Conservation (phyloP, 2,113 vertebrate genomes). For the Siniperca knerii region DNA sequence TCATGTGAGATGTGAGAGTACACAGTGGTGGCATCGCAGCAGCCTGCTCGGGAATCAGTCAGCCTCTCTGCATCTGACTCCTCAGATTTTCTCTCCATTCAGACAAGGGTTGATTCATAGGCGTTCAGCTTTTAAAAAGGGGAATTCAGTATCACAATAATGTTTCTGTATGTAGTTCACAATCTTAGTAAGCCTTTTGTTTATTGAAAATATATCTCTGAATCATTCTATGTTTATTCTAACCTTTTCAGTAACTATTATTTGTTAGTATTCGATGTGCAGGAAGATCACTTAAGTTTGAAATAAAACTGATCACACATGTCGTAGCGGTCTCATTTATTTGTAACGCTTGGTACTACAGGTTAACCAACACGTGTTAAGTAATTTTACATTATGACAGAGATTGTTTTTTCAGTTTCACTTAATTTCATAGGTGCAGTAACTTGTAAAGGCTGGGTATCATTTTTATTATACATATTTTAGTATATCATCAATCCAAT, state of each 20-base stretch:
- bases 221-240: background rate
- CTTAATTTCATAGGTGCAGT: no score
- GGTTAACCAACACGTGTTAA: no score
- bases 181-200: background rate
- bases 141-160: constrained; percentile 2
- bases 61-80: background rate
- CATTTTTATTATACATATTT: no score
- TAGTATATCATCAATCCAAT: no score
- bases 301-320: constrained; percentile 28
- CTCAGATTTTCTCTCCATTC: background rate
- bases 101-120: background rate
- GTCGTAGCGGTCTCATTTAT: background rate
- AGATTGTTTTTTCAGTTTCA: no score
- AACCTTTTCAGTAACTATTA: background rate
- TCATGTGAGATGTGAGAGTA: no score
- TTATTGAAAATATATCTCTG: background rate
- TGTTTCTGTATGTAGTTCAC: background rate
- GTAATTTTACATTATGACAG: no score
- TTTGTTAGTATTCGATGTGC: background rate
- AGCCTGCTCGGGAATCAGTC: background rate
- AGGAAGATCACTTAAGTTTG: background rate
- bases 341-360: background rate
- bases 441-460: no score
- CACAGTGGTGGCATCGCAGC: background rate
- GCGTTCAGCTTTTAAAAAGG: constrained; percentile 25